Percentiles rank a stretch among this genome's conserved stretches.
phyloP scores from a whole-genome alignment of 2,113 vertebrate species.

The Xiphophorus couchianus region DNA sequence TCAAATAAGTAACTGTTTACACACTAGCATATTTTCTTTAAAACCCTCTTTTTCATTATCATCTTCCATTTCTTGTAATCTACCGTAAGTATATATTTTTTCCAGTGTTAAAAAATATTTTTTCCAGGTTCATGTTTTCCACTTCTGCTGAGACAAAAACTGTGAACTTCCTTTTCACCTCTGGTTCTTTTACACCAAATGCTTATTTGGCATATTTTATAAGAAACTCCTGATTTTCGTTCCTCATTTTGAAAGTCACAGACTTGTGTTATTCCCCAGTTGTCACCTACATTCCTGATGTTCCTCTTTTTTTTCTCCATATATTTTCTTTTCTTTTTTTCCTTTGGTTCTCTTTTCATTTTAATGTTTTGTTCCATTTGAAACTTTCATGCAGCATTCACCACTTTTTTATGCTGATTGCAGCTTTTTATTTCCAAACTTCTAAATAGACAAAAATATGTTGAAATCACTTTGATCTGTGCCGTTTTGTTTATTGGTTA shows the following conservation, averaged over 20 bases:
- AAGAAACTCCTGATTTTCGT: conserved; percentile 21
- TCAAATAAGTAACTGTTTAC: background rate
- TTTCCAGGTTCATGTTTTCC: background rate
- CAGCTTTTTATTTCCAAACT: no score
- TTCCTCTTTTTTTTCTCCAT: conserved; percentile 21
- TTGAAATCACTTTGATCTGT: no score
- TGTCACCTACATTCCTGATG: background rate
- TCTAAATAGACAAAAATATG: no score
- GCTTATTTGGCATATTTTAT: conserved; percentile 21
- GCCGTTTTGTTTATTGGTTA: no score
- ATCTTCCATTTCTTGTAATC: background rate
- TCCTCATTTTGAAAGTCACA: conserved; percentile 34
- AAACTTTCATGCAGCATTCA: no score
- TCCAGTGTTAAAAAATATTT: background rate
- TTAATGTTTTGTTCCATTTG: no score
- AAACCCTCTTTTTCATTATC: background rate
- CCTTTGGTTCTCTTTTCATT: no score
- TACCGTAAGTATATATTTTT: background rate
- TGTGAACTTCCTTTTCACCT: accelerated
- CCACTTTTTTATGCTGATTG: no score
- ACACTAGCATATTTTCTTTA: background rate
- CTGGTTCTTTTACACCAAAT: background rate
- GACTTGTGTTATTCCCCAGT: conserved; percentile 1
- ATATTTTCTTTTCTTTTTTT: no score
- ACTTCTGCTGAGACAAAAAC: background rate